A percentile compares a stretch with the other conserved stretches of the same genome.
Evolutionary conservation across 2,888 invertebrate genomes (phyloP).

Genomic region (Tribolium freemani): DNA sequence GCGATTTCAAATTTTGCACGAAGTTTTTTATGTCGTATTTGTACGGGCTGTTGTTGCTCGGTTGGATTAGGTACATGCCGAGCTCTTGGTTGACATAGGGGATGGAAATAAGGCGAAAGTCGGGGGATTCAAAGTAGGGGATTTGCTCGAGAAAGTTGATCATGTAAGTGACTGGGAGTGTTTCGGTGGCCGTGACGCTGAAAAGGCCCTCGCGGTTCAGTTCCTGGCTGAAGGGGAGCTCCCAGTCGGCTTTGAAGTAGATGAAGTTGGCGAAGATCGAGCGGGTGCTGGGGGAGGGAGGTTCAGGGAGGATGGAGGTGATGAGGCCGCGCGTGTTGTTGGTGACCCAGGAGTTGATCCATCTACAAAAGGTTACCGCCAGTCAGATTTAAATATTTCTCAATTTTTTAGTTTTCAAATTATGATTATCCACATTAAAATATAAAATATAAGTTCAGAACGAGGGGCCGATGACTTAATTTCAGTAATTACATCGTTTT

Average conservation of each 20-base stretch:
- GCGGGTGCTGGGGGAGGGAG: conserved; percentile 60
- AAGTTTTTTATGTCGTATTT: conserved; percentile 61
- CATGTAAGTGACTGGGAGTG: conserved; percentile 60
- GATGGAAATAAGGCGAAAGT: conserved; percentile 65
- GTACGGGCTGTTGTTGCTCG: conserved; percentile 57
- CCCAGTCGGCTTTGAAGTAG: conserved; percentile 69
- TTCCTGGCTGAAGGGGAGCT: conserved; percentile 65
- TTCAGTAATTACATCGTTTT: too few species aligned
- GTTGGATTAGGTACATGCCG: conserved; percentile 68
- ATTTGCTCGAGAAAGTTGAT: conserved; percentile 59
- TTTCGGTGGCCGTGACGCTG: conserved; percentile 48
- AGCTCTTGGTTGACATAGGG: conserved; percentile 67
- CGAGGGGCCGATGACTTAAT: too few species aligned
- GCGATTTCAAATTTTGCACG: conserved; percentile 50
- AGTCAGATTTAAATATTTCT: too few species aligned
- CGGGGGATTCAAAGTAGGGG: conserved; percentile 62
- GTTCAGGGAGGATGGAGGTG: conserved; percentile 58
- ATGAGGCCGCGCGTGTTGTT: conserved; percentile 65
- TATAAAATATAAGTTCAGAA: too few species aligned
- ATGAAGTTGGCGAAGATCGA: conserved; percentile 67
- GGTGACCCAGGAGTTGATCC: conserved; percentile 63
- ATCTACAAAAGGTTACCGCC: conserved; percentile 39
- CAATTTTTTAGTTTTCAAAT: neutral
- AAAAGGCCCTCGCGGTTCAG: conserved; percentile 62
- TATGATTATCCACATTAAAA: too few species aligned